Conservation (phyloP, 2,113 vertebrate species). For the human region DNA sequence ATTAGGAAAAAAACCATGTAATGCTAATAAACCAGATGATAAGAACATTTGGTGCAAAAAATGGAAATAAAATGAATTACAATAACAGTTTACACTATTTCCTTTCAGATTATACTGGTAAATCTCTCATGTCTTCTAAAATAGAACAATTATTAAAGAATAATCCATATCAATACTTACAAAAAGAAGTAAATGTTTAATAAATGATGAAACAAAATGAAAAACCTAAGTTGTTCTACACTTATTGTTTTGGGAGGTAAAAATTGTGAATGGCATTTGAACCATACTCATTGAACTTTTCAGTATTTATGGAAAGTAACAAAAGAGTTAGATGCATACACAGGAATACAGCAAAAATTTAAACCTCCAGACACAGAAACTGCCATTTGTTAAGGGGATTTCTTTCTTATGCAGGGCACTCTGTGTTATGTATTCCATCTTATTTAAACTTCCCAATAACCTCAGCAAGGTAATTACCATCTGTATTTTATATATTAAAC, state of each 20-base stretch:
- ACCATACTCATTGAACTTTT: not conserved
- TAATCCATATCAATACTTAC: not conserved
- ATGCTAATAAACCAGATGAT: constrained; percentile 39
- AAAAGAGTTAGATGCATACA: not conserved
- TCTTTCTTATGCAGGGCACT: not conserved
- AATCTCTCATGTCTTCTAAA: not conserved
- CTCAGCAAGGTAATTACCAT: not conserved
- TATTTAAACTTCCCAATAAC: not conserved
- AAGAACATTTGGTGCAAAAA: not conserved
- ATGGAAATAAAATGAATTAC: not conserved
- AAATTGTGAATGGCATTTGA: not conserved
- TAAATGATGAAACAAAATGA: not conserved
- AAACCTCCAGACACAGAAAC: not conserved
- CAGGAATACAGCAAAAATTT: not conserved
- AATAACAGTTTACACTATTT: constrained; percentile 5
- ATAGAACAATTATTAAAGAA: not conserved
- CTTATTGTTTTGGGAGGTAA: constrained; percentile 2
- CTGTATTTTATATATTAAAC: not conserved
- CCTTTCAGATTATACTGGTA: not conserved
- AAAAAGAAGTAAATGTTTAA: constrained; percentile 41
- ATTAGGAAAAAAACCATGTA: constrained; percentile 1
- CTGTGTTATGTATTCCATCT: not conserved
- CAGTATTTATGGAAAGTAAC: not conserved
- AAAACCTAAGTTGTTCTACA: not conserved
- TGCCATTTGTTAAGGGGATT: not conserved